These are phyloP conservation scores for Hyposmocoma kahamanoa DNA, from an alignment of 1,140 invertebrate species.

Conservation along the genomic window DNA sequence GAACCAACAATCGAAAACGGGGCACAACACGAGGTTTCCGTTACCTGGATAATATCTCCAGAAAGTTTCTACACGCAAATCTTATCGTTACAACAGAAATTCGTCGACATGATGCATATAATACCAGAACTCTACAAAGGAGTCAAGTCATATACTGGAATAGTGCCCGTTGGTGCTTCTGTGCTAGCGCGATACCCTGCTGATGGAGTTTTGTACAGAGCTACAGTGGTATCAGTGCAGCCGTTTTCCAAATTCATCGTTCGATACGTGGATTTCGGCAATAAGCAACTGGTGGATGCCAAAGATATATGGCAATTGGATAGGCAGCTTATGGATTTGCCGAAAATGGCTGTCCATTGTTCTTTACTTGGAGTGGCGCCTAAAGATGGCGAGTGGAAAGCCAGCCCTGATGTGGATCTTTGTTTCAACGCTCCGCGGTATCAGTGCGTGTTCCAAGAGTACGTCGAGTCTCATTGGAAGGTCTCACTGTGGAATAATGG, in stretches of 20 bases:
- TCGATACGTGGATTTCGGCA: conserved; percentile 84
- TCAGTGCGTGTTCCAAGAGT: conserved; percentile 70
- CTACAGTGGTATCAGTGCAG: conserved; percentile 75
- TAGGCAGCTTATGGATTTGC: conserved; percentile 77
- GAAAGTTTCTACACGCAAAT: conserved; percentile 81
- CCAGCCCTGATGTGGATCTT: conserved; percentile 67
- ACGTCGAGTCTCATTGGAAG: conserved; percentile 53
- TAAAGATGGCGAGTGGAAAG: conserved; percentile 71
- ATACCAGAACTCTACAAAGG: conserved; percentile 79
- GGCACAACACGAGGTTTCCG: conserved; percentile 55
- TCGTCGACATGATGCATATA: conserved; percentile 79
- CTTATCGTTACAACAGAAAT: conserved; percentile 70
- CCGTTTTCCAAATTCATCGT: conserved; percentile 76
- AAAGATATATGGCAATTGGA: conserved; percentile 80
- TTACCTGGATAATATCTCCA: conserved; percentile 72
- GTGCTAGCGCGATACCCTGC: conserved; percentile 80
- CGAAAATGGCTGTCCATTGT: conserved; percentile 81
- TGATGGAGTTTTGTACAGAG: conserved; percentile 81
- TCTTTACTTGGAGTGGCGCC: conserved; percentile 75
- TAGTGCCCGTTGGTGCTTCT: conserved; percentile 71
- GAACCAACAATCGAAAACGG: conserved; percentile 41
- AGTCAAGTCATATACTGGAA: conserved; percentile 63
- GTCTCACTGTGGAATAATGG: conserved; percentile 73
- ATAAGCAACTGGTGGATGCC: conserved; percentile 75
- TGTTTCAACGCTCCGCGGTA: conserved; percentile 76